A percentile compares a stretch with the other conserved stretches of the same genome.
Conservation (phyloP, 2,888 invertebrate species). For the Synanthedon andrenaeformis region DNA sequence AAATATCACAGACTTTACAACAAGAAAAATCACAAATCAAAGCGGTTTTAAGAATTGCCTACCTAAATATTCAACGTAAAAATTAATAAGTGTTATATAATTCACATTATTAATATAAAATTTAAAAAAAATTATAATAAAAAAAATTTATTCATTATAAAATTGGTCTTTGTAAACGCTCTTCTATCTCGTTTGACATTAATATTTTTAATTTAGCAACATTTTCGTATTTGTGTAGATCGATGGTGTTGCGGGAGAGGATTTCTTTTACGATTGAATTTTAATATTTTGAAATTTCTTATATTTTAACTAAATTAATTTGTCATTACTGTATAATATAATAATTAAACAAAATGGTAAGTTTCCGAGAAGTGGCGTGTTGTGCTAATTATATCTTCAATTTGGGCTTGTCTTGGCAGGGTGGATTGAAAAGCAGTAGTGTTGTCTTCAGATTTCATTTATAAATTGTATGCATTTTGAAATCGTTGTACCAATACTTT, state of each 20-base stretch:
- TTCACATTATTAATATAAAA: too few relatives aligned
- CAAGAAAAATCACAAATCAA: too few relatives aligned
- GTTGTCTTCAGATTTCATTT: not conserved
- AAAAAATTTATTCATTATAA: not conserved
- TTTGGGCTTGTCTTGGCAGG: not conserved
- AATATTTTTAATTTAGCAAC: conserved; percentile 4
- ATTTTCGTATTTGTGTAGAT: conserved; percentile 9
- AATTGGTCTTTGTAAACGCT: not conserved
- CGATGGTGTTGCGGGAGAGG: conserved; percentile 7
- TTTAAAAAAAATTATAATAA: too few relatives aligned
- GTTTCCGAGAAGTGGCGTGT: conserved; percentile 4
- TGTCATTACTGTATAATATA: conserved; percentile 3
- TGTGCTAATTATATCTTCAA: conserved; percentile 9
- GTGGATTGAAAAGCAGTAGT: not conserved
- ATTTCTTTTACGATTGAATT: conserved; percentile 8
- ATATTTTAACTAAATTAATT: not conserved
- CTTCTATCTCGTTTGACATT: not conserved
- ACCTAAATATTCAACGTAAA: too few relatives aligned
- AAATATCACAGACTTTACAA: too few relatives aligned
- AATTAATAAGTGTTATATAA: too few relatives aligned
- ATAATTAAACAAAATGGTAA: conserved; percentile 20
- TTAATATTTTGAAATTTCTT: conserved; percentile 1
- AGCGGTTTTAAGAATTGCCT: too few relatives aligned
- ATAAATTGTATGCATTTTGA: not conserved
- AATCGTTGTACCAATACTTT: too few relatives aligned